phyloP scores from a whole-genome alignment of 2,113 vertebrate genomes.

The Elephantulus edwardii region DNA sequence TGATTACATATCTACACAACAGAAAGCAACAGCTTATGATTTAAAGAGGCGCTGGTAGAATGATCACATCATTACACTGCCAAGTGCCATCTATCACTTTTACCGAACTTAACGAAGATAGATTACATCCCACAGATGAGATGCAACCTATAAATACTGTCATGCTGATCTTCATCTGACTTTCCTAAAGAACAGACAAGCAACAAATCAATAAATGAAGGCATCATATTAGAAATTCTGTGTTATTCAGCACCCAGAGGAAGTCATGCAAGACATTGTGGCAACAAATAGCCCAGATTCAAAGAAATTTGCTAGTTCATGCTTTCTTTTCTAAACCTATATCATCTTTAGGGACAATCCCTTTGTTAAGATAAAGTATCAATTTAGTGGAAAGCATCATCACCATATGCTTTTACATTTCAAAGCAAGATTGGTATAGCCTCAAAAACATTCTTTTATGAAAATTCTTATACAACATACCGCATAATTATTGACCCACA shows the following conservation, averaged over 20 bases:
- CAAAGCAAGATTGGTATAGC: not conserved
- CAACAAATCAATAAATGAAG: slow-evolving; percentile 85
- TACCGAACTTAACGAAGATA: slow-evolving; percentile 89
- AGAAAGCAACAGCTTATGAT: slow-evolving; percentile 89
- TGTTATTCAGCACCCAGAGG: slow-evolving; percentile 52
- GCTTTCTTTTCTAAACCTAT: not conserved
- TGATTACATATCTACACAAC: slow-evolving; percentile 90
- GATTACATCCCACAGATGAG: slow-evolving; percentile 85
- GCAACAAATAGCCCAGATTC: not conserved
- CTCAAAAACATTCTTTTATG: not conserved
- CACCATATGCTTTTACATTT: not conserved
- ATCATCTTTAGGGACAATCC: slow-evolving; percentile 21
- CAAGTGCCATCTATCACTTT: slow-evolving; percentile 90
- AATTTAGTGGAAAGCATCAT: not conserved
- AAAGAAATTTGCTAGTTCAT: not conserved
- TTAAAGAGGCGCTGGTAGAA: slow-evolving; percentile 85
- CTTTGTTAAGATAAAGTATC: not conserved
- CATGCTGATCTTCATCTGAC: slow-evolving; percentile 88
- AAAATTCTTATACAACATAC: not conserved
- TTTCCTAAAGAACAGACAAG: slow-evolving; percentile 82
- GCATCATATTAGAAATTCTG: slow-evolving; percentile 71
- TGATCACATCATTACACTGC: slow-evolving; percentile 88
- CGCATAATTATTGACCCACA: not conserved
- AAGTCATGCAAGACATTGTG: slow-evolving; percentile 39
- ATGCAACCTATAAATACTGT: slow-evolving; percentile 86